Conservation (phyloP, 1,140 invertebrate genomes). For the Metopolophium dirhodum region DNA sequence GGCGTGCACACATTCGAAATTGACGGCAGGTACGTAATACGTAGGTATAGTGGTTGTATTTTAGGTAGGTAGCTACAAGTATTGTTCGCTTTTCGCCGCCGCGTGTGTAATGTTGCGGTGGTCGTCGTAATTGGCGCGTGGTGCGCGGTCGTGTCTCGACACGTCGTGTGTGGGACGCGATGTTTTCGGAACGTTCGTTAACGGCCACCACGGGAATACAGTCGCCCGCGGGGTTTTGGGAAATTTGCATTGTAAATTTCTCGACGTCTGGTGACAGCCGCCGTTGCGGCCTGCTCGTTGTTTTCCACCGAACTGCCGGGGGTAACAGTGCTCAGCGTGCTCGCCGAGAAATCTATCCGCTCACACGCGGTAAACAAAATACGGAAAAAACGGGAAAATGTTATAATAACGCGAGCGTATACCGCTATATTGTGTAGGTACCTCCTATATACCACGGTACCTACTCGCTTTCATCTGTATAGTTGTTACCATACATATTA, state of each 20-base stretch:
- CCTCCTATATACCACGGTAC: too few relatives aligned
- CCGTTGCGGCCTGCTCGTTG: neutral
- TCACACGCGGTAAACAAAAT: neutral
- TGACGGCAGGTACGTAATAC: neutral
- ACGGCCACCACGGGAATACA: neutral
- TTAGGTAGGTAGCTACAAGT: too few relatives aligned
- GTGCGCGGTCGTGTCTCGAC: neutral
- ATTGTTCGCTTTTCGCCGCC: neutral
- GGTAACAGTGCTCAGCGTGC: neutral
- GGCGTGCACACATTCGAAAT: too few relatives aligned
- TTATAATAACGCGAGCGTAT: too few relatives aligned
- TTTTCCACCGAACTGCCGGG: neutral
- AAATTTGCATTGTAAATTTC: conserved; percentile 34
- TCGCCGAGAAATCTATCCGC: neutral
- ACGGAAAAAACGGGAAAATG: too few relatives aligned
- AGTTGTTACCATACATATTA: too few relatives aligned
- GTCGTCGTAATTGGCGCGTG: neutral
- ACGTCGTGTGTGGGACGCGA: neutral
- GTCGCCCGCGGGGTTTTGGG: neutral
- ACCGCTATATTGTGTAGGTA: too few relatives aligned
- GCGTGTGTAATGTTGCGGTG: too few relatives aligned
- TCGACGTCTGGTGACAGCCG: neutral
- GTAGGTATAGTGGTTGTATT: too few relatives aligned
- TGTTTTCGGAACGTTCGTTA: neutral
- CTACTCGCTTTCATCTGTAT: too few relatives aligned